Conservation (phyloP, 1,140 invertebrate species). For the Capitella teleta region DNA sequence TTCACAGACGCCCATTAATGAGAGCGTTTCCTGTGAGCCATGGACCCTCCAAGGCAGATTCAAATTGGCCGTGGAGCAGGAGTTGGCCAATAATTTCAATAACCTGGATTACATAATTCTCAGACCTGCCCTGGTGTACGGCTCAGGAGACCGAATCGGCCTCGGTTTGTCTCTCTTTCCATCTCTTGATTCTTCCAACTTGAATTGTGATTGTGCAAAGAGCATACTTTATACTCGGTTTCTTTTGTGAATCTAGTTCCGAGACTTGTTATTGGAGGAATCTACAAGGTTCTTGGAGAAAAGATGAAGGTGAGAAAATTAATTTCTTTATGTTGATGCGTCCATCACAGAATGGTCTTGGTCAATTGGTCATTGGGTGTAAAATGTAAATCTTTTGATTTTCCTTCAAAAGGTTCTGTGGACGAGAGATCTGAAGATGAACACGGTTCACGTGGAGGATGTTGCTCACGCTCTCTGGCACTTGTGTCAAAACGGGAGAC, state of each 20-base stretch:
- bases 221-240: not conserved
- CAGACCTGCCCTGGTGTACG: slow-evolving; percentile 75
- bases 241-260: slow-evolving; percentile 52
- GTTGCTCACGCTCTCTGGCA: slow-evolving; percentile 68
- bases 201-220: slow-evolving; percentile 4
- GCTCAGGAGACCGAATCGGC: slow-evolving; percentile 66
- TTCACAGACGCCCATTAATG: too few species aligned
- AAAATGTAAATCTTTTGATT: not conserved
- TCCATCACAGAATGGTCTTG: not conserved
- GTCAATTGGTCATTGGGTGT: not conserved
- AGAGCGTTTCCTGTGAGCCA: too few species aligned
- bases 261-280: slow-evolving; percentile 68
- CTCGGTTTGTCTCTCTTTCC: slow-evolving; percentile 31
- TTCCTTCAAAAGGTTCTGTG: slow-evolving; percentile 54
- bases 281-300: slow-evolving; percentile 76
- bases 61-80: slow-evolving; percentile 71
- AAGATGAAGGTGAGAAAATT: slow-evolving; percentile 62
- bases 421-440: slow-evolving; percentile 70
- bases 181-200: not conserved
- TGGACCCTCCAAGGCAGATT: slow-evolving; percentile 73
- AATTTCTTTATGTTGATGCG: too few species aligned
- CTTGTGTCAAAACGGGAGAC: slow-evolving; percentile 43
- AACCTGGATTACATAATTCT: slow-evolving; percentile 68
- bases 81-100: slow-evolving; percentile 54
- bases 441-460: slow-evolving; percentile 77